phyloP scores from a whole-genome alignment of 2,888 invertebrate species.

The Microctonus aethiopoides region DNA sequence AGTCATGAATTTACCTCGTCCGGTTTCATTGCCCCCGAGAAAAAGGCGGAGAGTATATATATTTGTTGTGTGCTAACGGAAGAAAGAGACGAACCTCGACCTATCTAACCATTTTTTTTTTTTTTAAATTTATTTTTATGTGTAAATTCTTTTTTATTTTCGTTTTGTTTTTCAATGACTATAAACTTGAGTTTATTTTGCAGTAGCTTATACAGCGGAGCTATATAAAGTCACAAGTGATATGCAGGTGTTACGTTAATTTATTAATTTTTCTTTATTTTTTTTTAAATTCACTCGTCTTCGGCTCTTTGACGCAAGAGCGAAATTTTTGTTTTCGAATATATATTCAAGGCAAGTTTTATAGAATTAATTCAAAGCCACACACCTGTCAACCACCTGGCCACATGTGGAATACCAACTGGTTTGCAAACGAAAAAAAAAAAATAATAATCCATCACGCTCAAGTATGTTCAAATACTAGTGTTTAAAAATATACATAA shows the following conservation, averaged over 20 bases:
- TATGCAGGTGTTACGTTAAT: conserved; percentile 22
- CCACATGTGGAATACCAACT: conserved; percentile 19
- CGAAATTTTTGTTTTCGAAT: conserved; percentile 24
- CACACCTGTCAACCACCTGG: conserved; percentile 33
- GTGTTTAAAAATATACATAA: not conserved
- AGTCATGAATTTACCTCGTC: conserved; percentile 16
- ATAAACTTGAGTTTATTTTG: not conserved
- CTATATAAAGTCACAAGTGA: not conserved
- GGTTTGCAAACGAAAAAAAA: conserved; percentile 7
- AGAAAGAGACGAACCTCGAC: conserved; percentile 22
- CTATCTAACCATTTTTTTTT: conserved; percentile 17
- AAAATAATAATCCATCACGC: not conserved
- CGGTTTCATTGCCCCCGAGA: conserved; percentile 11
- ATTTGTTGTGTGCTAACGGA: conserved; percentile 14
- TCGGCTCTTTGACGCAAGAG: not conserved
- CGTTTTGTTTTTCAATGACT: not conserved
- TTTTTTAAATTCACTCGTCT: not conserved
- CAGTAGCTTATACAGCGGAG: not conserved
- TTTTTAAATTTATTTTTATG: not conserved
- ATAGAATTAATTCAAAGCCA: conserved; percentile 29
- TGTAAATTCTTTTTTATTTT: not conserved
- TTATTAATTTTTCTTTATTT: not conserved
- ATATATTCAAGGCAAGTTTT: conserved; percentile 24
- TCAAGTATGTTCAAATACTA: not conserved
- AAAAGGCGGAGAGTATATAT: not conserved